These are phyloP conservation scores for Trachurus trachurus DNA, from an alignment of 2,797 vertebrate genomes.

Conservation along the genomic window DNA sequence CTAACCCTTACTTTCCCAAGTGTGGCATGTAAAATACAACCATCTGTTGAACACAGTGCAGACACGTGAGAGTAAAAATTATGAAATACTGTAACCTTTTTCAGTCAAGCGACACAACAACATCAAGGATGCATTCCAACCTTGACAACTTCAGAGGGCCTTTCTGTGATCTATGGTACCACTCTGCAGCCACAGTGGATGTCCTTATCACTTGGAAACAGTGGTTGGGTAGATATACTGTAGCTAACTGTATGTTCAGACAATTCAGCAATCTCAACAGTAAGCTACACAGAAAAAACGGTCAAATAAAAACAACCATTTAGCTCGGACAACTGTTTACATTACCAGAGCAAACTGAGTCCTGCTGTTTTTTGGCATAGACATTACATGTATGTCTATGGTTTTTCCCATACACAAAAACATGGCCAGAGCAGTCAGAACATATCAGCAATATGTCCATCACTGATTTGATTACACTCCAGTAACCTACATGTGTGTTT, in stretches of 20 bases:
- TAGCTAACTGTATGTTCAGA: neutral
- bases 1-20: neutral
- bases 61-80: neutral
- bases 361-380: neutral
- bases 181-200: too few species aligned
- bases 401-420: neutral
- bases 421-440: neutral
- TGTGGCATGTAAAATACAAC: conserved; percentile 6
- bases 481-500: neutral
- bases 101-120: neutral
- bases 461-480: neutral
- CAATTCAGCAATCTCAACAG: neutral
- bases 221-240: neutral
- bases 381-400: too few species aligned
- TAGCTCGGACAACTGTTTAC: neutral
- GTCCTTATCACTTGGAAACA: neutral
- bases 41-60: neutral
- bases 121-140: neutral
- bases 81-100: neutral
- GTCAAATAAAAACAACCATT: neutral
- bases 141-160: neutral
- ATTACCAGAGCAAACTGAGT: neutral
- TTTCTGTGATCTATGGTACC: neutral
- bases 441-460: neutral
- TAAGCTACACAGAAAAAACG: neutral